Conservation (phyloP, 2,888 invertebrate species). For the Drosophila borealis region DNA sequence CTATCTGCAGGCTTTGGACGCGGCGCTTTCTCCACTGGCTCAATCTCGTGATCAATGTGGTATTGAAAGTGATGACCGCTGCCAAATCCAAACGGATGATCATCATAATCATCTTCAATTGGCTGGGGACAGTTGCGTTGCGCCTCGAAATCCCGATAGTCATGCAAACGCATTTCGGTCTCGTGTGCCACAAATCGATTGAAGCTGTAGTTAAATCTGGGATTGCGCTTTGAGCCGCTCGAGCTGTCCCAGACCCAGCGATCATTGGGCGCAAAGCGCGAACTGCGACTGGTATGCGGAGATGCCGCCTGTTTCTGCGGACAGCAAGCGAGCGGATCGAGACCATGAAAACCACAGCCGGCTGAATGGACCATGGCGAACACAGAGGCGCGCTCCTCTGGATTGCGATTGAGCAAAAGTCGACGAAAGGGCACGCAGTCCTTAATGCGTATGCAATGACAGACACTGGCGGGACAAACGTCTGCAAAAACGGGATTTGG, state of each 20-base stretch:
- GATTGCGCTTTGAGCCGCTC: not conserved
- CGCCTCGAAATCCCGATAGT: conserved; percentile 80
- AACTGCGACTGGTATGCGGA: conserved; percentile 26
- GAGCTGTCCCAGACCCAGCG: conserved; percentile 82
- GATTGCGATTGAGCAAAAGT: conserved; percentile 61
- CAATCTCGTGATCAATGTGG: conserved; percentile 49
- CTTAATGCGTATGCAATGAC: conserved; percentile 79
- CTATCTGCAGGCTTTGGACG: conserved; percentile 49
- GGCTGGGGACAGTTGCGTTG: conserved; percentile 81
- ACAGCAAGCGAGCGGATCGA: conserved; percentile 80
- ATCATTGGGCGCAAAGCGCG: conserved; percentile 49
- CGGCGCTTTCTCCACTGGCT: not conserved
- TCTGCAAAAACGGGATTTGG: conserved; percentile 36
- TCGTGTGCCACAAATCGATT: conserved; percentile 30
- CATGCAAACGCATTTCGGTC: conserved; percentile 69
- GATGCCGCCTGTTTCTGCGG: conserved; percentile 39
- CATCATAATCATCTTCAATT: conserved; percentile 68
- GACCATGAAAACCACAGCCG: conserved; percentile 76
- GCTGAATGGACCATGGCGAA: conserved; percentile 68
- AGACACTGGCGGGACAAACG: conserved; percentile 40
- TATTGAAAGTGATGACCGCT: conserved; percentile 48
- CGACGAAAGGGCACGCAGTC: conserved; percentile 74
- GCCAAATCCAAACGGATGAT: conserved; percentile 23
- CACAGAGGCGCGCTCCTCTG: conserved; percentile 60
- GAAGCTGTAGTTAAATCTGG: conserved; percentile 7